Base-by-base conservation (phyloP, 2,113 vertebrate genomes). In the Ibidorhyncha struthersii region DNA sequence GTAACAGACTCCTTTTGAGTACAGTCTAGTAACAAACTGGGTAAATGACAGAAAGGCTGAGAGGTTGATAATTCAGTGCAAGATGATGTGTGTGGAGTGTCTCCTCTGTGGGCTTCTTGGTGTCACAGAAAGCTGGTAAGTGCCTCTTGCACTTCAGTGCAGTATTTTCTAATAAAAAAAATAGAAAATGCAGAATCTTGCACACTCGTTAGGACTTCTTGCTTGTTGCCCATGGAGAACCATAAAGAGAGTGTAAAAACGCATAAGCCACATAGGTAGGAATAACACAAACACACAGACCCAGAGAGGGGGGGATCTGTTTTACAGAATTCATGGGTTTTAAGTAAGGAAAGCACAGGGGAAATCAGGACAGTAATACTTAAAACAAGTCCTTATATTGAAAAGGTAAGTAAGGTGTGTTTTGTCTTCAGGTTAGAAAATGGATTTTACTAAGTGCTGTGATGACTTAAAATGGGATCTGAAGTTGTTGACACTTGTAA, bases 221-320 rank as follows among this genome's bases (percentile, higher is more conserved):
- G 49, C 36, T 8, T 50, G 38, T 26, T 76, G 41, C 65, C 56
- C 59, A 29, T 70, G 13, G 47, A 79, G 67, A 89, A 18, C 19
- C 9, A 14, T 12, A 61, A n/a, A 77, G 82, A 84, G 45, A 36
- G 77, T 0, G 1, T 40, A n/a, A 56, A 67, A 70, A 65, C 1
- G 1, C 6, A 0, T 8, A 17, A 85, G 30, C 25, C 43, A 19
- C 1, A 0, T 19, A 47, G 49, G 13, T 1, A 15, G 66, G 58
- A 34, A 12, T 29, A 66, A 38, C 32, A 56, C 4, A 59, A 8
- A 82, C 19, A 13, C 71, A 30, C 4, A 10, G 14, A 25, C 6
- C 20, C 8, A 73, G 83, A 40, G 49, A 5, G 30, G 40, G n/a
- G 77, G 77, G 45, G 4, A 20, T 61, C 8, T 58, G 32, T 78